Conservation (phyloP, 2,797 vertebrate species). For the Clarias laeviceps region DNA sequence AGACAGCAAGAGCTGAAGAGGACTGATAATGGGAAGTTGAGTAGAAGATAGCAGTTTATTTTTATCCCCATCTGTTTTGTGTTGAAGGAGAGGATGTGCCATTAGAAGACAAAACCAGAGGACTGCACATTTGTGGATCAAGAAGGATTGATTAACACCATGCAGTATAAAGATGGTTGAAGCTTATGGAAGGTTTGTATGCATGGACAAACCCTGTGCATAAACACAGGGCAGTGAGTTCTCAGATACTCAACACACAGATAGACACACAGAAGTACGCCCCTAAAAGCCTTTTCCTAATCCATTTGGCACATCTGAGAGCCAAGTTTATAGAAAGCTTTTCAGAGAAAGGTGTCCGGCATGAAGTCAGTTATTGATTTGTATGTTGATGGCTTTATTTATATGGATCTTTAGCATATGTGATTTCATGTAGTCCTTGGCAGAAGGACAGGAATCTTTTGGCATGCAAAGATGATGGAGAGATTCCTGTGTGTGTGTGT, state of each 20-base stretch:
- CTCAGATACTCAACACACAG: not conserved
- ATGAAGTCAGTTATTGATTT: conserved; percentile 4
- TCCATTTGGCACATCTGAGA: not conserved
- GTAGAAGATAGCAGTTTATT: conserved; percentile 57
- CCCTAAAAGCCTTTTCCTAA: not conserved
- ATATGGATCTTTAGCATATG: not conserved
- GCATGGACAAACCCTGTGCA: not conserved
- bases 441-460: not conserved
- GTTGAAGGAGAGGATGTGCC: conserved; percentile 67
- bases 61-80: conserved; percentile 72
- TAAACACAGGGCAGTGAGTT: not conserved
- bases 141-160: not conserved
- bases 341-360: not conserved
- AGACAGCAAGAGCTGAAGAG: conserved; percentile 14
- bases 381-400: not conserved
- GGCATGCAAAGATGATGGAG: not conserved
- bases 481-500: not conserved
- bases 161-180: not conserved
- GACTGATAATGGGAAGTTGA: conserved; percentile 58
- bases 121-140: not conserved
- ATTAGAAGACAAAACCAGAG: conserved; percentile 33
- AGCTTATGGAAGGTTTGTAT: not conserved
- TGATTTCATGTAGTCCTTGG: not conserved
- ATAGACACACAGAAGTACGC: not conserved
- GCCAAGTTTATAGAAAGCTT: not conserved